Evolutionary conservation across 2,888 invertebrate genomes (phyloP).

Genomic region (Scaptomyza parva): DNA sequence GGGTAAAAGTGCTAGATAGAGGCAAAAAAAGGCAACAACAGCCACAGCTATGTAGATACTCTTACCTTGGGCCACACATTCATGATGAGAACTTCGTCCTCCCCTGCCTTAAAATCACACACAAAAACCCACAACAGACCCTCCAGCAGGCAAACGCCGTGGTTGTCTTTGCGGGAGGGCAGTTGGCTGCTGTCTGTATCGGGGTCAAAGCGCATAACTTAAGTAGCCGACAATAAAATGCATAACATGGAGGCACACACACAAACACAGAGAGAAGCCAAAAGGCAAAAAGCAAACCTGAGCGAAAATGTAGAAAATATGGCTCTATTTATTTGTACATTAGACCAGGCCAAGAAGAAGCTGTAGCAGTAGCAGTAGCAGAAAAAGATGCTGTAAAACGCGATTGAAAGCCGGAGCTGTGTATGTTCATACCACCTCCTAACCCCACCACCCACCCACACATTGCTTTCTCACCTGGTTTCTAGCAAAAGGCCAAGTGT

Average conservation of each 20-base stretch:
- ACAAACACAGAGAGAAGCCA: constrained; percentile 29
- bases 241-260: constrained; percentile 55
- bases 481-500: constrained; percentile 77
- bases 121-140: neutral
- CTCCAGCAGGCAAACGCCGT: constrained; percentile 9
- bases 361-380: constrained; percentile 8
- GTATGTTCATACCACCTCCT: constrained; percentile 6
- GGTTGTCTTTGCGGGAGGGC: neutral
- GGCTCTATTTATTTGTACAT: constrained; percentile 78
- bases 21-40: constrained; percentile 19
- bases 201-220: constrained; percentile 79
- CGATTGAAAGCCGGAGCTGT: constrained; percentile 34
- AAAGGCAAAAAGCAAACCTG: constrained; percentile 54
- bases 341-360: constrained; percentile 51
- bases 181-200: constrained; percentile 59
- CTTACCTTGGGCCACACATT: constrained; percentile 48
- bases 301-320: constrained; percentile 70
- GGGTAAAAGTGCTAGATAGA: constrained; percentile 28
- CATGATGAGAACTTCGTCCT: constrained; percentile 46
- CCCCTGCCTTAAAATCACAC: neutral
- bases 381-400: constrained; percentile 47
- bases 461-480: constrained; percentile 58
- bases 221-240: constrained; percentile 82
- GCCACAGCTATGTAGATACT: constrained; percentile 23
- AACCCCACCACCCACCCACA: neutral